Conservation (phyloP, 1,140 invertebrate species). For the Linepithema humile region DNA sequence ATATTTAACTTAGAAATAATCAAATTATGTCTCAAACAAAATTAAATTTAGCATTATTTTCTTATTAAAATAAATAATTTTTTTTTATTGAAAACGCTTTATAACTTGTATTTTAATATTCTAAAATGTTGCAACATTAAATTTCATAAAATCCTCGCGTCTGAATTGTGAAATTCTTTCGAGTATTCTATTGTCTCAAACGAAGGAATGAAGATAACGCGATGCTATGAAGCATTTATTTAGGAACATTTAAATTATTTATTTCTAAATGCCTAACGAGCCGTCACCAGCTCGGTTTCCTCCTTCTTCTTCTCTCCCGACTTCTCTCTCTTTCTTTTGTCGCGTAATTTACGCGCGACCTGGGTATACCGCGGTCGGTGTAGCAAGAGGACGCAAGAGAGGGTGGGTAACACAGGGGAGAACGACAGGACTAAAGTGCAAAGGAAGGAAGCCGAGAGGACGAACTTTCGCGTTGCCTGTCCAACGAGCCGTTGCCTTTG, state of each 20-base stretch:
- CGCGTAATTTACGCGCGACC: slow-evolving; percentile 66
- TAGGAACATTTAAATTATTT: slow-evolving; percentile 71
- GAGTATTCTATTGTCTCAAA: slow-evolving; percentile 25
- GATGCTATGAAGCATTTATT: slow-evolving; percentile 58
- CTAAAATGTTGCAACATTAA: slow-evolving; percentile 5
- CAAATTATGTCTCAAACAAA: not conserved
- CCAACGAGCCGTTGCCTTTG: slow-evolving; percentile 46
- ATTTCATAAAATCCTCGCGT: not conserved
- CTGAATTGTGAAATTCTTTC: too few species aligned
- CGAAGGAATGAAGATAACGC: slow-evolving; percentile 24
- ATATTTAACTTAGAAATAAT: not conserved
- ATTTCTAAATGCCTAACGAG: slow-evolving; percentile 74
- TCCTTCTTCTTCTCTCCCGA: slow-evolving; percentile 19
- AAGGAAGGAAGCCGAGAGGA: slow-evolving; percentile 48
- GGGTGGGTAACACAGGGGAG: not conserved
- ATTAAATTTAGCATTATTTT: too few species aligned
- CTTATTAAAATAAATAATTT: too few species aligned
- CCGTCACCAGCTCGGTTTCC: slow-evolving; percentile 41
- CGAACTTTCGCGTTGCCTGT: slow-evolving; percentile 47
- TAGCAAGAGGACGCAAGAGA: slow-evolving; percentile 7
- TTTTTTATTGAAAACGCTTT: too few species aligned
- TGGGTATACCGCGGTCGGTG: slow-evolving; percentile 29
- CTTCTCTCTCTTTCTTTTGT: slow-evolving; percentile 42
- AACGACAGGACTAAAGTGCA: slow-evolving; percentile 39
- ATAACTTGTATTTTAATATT: slow-evolving; percentile 2